phyloP scores from a whole-genome alignment of 2,113 vertebrate species.

The Brachyhypopomus occidentalis region DNA sequence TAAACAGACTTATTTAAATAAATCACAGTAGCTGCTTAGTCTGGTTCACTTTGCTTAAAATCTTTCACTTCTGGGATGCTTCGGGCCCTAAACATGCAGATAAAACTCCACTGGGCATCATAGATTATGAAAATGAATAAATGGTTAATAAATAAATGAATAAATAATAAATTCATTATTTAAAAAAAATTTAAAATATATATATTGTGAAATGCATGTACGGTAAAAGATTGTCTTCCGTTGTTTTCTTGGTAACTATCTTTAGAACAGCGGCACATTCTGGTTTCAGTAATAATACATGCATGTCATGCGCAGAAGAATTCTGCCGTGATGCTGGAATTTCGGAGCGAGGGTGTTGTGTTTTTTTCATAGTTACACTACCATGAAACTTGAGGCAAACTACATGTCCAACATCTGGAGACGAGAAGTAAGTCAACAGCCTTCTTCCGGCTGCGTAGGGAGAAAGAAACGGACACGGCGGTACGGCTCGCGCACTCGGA shows the following conservation, averaged over 20 bases:
- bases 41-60: constrained; percentile 23
- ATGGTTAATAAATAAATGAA: not conserved
- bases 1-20: constrained; percentile 62
- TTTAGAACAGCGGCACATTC: too few relatives aligned
- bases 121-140: constrained; percentile 23
- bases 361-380: not conserved
- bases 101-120: not conserved
- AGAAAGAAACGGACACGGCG: constrained; percentile 14
- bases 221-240: too few relatives aligned
- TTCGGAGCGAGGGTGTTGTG: not conserved
- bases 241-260: too few relatives aligned
- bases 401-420: not conserved
- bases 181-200: not conserved
- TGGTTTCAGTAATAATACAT: not conserved
- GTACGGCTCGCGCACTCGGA: not conserved
- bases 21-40: constrained; percentile 49
- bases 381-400: not conserved
- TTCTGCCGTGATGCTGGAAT: not conserved
- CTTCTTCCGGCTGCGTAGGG: constrained; percentile 27
- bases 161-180: constrained; percentile 8
- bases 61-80: constrained; percentile 16
- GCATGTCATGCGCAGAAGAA: too few relatives aligned
- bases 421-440: constrained; percentile 22
- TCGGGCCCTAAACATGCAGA: constrained; percentile 2
- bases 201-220: too few relatives aligned